Base-by-base conservation (phyloP, 2,113 vertebrate species). In the Loxodonta africana region DNA sequence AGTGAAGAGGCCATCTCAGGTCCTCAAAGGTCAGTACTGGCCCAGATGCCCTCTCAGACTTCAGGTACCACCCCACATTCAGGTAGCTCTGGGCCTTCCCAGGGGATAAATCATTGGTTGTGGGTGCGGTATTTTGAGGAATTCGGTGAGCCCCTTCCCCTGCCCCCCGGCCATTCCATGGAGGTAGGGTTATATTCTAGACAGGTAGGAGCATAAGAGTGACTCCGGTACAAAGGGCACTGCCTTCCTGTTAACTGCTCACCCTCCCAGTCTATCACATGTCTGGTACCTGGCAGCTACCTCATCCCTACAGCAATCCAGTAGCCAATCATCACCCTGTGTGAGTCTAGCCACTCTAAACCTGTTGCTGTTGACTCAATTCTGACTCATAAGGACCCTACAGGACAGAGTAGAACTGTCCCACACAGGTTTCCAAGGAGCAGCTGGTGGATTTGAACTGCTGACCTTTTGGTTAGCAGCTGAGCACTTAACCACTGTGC, bases 1-100 rank as follows among this genome's bases (percentile, higher is more conserved):
- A 65, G 46, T 73, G 21, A 74, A 0, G 92, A 96, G 71, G 94
- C 90, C 57, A 74, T 69, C 81, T 92, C 37, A 89, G 76, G 41
- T 86, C 81, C 73, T 92, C 5, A 9, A 37, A 83, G 97, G 48
- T 86, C 69, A 92, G 12, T 98, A 96, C 91, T 85, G 30, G 65
- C n/a, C 81, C 80, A 93, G 86, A 65, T 46, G n/a, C 21, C 51
- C 74, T 88, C 74, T 46, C 67, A 63, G 62, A 46, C 82, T 14
- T 81, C n/a, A 51, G 71, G 15, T 77, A 41, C 57, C 33, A 80
- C 21, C 21, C 85, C 60, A 33, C 57, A 73, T 60, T 46, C 37
- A 28, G 9, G 6, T 37, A 77, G 57, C 51, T 90, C 76, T 86
- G 90, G n/a, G 62, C 73, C 95, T 84, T 78, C 74, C 33, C 18